These are phyloP conservation scores for Bungarus multicinctus DNA, from an alignment of 2,113 vertebrate species.

Conservation along the genomic window DNA sequence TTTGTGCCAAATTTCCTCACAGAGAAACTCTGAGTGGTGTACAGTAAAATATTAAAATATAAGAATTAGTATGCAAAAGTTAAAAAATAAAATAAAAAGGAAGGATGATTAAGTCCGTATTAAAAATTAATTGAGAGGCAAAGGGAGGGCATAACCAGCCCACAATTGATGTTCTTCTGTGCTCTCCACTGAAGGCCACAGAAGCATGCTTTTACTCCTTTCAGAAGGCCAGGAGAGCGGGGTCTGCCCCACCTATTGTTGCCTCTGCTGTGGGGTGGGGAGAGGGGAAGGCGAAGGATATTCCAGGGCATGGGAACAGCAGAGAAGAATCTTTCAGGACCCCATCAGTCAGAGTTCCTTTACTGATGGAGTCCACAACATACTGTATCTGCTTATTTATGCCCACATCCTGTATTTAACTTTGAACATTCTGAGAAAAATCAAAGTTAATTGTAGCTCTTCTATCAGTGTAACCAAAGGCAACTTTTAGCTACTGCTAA, in stretches of 20 bases:
- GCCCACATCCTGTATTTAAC: neutral
- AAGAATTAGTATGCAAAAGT: neutral
- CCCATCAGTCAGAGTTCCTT: neutral
- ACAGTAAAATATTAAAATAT: neutral
- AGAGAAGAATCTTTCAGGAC: neutral
- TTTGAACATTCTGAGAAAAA: neutral
- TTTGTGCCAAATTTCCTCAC: neutral
- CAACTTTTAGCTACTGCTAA: neutral
- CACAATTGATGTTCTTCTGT: neutral
- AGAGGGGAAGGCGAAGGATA: too few relatives aligned
- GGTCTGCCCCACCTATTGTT: neutral
- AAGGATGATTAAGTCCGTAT: neutral
- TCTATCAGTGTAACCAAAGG: neutral
- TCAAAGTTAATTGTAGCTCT: neutral
- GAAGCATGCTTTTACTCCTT: neutral
- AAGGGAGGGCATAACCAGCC: neutral
- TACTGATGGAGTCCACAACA: neutral
- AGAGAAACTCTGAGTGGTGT: neutral
- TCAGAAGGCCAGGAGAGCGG: neutral
- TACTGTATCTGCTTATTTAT: neutral
- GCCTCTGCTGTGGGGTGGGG: neutral
- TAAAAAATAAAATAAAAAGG: neutral
- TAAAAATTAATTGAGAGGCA: neutral
- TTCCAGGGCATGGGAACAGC: neutral
- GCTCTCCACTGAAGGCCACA: neutral